Conservation (phyloP, 2,113 vertebrate genomes). For the Arothron firmamentum region DNA sequence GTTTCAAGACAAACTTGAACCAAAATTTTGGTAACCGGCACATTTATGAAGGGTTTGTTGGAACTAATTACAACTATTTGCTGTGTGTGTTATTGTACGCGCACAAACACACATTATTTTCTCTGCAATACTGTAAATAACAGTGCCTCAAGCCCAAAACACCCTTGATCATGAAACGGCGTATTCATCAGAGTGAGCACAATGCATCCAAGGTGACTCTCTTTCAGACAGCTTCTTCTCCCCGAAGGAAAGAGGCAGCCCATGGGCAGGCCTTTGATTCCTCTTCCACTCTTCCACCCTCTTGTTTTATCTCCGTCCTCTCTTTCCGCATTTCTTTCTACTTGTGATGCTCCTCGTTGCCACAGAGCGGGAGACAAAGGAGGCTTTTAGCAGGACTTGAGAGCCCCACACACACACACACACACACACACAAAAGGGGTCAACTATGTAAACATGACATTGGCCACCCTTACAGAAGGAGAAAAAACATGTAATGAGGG, state of each 20-base stretch:
- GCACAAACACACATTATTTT: no score
- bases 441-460: slow-evolving; percentile 74
- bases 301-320: not conserved
- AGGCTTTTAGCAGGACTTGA: slow-evolving; percentile 61
- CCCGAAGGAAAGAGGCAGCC: slow-evolving; percentile 17
- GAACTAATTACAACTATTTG: no score
- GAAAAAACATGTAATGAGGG: slow-evolving; percentile 23
- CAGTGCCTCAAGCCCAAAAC: slow-evolving; percentile 11
- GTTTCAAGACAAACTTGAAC: not conserved
- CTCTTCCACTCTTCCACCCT: slow-evolving; percentile 6
- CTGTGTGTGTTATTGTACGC: no score
- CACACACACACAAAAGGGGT: no score
- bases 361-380: slow-evolving; percentile 70
- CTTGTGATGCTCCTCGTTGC: slow-evolving; percentile 66
- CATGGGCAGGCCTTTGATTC: slow-evolving; percentile 23
- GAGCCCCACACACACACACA: no score
- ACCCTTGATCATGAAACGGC: slow-evolving; percentile 43
- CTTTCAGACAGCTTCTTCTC: slow-evolving; percentile 22
- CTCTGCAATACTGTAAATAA: slow-evolving; percentile 15
- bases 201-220: slow-evolving; percentile 58
- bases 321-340: slow-evolving; percentile 11
- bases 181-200: slow-evolving; percentile 45
- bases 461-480: slow-evolving; percentile 39
- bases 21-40: no score
- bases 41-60: no score